Base-by-base conservation (phyloP, 1,140 invertebrate species). In the Drosophila ogumai region DNA sequence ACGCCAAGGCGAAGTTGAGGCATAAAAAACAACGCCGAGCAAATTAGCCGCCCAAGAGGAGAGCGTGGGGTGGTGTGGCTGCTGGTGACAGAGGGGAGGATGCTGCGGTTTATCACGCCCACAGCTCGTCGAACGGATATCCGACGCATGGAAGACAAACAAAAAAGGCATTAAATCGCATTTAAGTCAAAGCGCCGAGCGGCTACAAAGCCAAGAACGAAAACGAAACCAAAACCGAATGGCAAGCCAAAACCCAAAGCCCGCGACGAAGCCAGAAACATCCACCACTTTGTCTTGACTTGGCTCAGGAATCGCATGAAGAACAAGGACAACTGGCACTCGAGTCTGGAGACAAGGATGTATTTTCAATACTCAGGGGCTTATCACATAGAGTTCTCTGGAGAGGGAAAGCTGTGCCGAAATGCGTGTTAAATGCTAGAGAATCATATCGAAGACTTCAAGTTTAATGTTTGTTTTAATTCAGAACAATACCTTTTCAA, bases 81-180 rank as follows among this genome's bases (percentile, higher is more conserved):
- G 31, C 10, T 7, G 44, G 44, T 38, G 54, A 65, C 25, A 19
- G 52, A 54, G 47, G 52, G 41, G 75, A 52, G 57, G 52, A 32
- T 72, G 81, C 67, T 72, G 81, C 67, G 84, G 84, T 88, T 90
- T 88, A 88, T 88, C 85, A 90, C 85, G 85, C 85, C 85, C 86
- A 81, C 69, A 61, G 85, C 86, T 66, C 82, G 74, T 59, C 74
- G 69, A 68, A 79, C 75, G 85, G 85, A 90, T 85, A 79, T 90
- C 85, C 85, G 86, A 90, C 85, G 85, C 81, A 81, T 90, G 85
- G 78, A 90, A 90, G 85, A 90, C 85, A 90, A 90, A 90, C 85
- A 90, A 90, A 90, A 88, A 90, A 90, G 81, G 85, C 85, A 90
- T 90, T 90, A 90, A 90, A 90, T 90, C 85, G 85, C 85, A 90